Evolutionary conservation across 2,888 invertebrate species (phyloP).

Genomic region (Sphaerophoria rueppellii): DNA sequence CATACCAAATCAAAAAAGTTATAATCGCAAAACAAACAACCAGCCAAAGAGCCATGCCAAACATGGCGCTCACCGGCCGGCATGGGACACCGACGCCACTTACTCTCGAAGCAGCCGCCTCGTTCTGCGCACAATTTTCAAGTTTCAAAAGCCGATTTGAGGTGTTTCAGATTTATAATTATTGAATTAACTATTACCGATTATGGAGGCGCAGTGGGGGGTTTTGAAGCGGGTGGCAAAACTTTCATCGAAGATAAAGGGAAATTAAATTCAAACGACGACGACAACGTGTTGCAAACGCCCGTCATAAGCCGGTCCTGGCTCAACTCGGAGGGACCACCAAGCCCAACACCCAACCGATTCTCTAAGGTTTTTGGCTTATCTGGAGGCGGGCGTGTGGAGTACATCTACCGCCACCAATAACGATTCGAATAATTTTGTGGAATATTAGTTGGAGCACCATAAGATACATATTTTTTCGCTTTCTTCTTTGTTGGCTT

Average conservation of each 20-base stretch:
- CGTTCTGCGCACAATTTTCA: neutral
- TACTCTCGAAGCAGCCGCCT: neutral
- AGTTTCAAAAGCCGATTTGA: conserved; percentile 10
- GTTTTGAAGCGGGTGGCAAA: neutral
- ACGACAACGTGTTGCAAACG: neutral
- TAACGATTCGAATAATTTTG: conserved; percentile 12
- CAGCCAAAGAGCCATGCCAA: conserved; percentile 20
- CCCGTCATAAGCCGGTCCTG: conserved; percentile 38
- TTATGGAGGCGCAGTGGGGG: conserved; percentile 37
- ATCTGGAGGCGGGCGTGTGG: neutral
- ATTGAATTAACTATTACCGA: conserved; percentile 70
- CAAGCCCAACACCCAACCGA: neutral
- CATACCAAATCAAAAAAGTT: conserved; percentile 43
- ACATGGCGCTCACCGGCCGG: neutral
- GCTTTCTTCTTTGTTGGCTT: neutral
- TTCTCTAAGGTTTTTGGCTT: conserved; percentile 10
- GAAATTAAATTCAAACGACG: conserved; percentile 65
- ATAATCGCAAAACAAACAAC: conserved; percentile 60
- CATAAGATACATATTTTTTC: neutral
- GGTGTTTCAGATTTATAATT: conserved; percentile 68
- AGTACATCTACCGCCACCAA: neutral
- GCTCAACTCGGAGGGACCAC: neutral
- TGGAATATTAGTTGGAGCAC: conserved; percentile 57
- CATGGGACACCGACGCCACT: neutral
- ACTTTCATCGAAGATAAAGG: conserved; percentile 59